Conservation (phyloP, 2,888 invertebrate species). For the Volucella inanis region DNA sequence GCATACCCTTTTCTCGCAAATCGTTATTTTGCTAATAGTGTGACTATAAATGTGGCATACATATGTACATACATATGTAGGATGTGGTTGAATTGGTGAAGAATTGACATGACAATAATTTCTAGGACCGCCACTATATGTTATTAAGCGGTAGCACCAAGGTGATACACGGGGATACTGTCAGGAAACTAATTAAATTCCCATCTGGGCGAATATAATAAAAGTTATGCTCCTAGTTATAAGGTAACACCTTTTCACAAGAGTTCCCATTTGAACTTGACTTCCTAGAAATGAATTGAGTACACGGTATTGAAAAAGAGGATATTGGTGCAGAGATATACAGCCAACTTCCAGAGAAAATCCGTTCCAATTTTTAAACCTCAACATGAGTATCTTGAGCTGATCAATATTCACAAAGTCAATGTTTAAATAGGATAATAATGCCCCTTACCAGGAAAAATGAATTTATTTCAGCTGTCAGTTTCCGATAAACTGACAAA, state of each 20-base stretch:
- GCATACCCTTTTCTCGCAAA: not conserved
- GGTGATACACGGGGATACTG: slow-evolving; percentile 32
- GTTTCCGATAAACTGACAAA: too few relatives aligned
- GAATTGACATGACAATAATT: slow-evolving; percentile 50
- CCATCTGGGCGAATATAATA: slow-evolving; percentile 14
- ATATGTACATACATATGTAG: slow-evolving; percentile 4
- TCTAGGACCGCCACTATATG: slow-evolving; percentile 31
- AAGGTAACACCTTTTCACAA: slow-evolving; percentile 14
- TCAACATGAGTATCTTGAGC: too few relatives aligned
- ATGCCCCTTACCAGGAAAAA: too few relatives aligned
- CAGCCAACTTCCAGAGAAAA: too few relatives aligned
- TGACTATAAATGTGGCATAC: not conserved
- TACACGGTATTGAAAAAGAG: too few relatives aligned
- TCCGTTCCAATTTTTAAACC: too few relatives aligned
- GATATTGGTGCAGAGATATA: too few relatives aligned
- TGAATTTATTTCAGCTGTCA: too few relatives aligned
- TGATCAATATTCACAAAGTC: too few relatives aligned
- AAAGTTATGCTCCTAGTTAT: slow-evolving; percentile 20
- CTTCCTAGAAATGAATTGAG: too few relatives aligned
- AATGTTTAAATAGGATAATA: too few relatives aligned
- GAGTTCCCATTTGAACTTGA: not conserved
- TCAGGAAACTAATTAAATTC: slow-evolving; percentile 48
- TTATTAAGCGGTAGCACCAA: slow-evolving; percentile 41
- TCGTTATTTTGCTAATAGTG: slow-evolving; percentile 39
- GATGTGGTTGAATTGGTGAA: slow-evolving; percentile 25